A percentile compares a stretch with the other conserved stretches of the same genome.
Evolutionary conservation across 2,888 invertebrate species (phyloP).

Genomic region (Agonopterix alstromeriana): DNA sequence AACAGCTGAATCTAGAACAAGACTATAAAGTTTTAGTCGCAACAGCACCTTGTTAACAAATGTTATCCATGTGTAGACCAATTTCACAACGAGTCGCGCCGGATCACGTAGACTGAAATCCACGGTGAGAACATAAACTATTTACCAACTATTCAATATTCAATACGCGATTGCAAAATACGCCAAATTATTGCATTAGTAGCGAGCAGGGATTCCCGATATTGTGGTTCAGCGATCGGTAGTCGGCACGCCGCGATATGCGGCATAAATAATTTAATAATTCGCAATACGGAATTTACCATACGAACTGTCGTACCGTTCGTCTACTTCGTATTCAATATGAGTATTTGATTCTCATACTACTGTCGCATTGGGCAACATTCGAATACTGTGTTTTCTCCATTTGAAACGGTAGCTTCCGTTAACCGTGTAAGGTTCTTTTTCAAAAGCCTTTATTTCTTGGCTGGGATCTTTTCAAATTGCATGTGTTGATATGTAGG

Average conservation of each 20-base stretch:
- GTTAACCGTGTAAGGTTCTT: conserved; percentile 43
- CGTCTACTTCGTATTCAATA: conserved; percentile 72
- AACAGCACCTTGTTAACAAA: conserved; percentile 62
- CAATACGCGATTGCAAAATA: conserved; percentile 76
- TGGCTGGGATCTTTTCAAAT: conserved; percentile 66
- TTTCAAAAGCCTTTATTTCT: conserved; percentile 28
- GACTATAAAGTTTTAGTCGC: conserved; percentile 59
- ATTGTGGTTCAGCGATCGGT: conserved; percentile 73
- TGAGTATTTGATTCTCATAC: conserved; percentile 76
- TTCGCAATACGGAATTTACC: conserved; percentile 76
- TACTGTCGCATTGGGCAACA: conserved; percentile 70
- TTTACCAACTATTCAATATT: conserved; percentile 74
- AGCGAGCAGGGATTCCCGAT: conserved; percentile 75
- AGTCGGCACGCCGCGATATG: conserved; percentile 65
- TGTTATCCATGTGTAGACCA: conserved; percentile 59
- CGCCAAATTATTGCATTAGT: conserved; percentile 77
- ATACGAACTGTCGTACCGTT: conserved; percentile 73
- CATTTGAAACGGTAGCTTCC: conserved; percentile 50
- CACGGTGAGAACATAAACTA: conserved; percentile 73
- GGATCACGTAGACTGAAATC: conserved; percentile 71
- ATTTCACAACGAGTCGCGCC: conserved; percentile 62
- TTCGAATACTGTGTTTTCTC: conserved; percentile 40
- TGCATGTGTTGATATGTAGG: conserved; percentile 71
- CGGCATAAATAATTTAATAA: conserved; percentile 77
- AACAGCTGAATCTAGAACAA: conserved; percentile 27